Conservation (phyloP, 2,888 invertebrate species). For the Pristionchus maxplancki region DNA sequence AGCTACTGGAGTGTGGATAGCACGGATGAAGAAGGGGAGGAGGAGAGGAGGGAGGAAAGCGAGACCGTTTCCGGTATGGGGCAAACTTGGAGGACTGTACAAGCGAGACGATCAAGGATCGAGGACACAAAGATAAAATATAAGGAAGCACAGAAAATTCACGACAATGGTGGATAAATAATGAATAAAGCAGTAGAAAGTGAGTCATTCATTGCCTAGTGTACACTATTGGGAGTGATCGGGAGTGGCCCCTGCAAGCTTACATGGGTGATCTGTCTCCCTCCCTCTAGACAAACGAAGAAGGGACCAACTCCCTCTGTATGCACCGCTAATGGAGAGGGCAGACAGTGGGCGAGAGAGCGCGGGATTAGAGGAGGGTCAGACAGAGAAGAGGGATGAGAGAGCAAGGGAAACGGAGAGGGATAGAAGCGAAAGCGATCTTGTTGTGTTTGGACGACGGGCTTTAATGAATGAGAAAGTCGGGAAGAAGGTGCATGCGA, state of each 20-base stretch:
- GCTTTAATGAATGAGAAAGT: conserved; percentile 42
- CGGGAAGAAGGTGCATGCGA: conserved; percentile 32
- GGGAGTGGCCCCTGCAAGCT: conserved; percentile 39
- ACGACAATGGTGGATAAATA: no score
- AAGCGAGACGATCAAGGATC: not conserved
- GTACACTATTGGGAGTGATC: not conserved
- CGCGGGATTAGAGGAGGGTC: not conserved
- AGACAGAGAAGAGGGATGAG: not conserved
- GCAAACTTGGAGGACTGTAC: not conserved
- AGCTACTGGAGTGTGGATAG: conserved; percentile 41
- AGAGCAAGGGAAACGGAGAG: conserved; percentile 2
- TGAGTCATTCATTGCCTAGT: not conserved
- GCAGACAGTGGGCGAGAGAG: not conserved
- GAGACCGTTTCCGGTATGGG: not conserved
- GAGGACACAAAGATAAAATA: no score
- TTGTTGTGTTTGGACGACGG: conserved; percentile 46
- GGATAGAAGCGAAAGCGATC: conserved; percentile 34
- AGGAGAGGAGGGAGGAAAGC: not conserved
- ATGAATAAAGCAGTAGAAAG: no score
- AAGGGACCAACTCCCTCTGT: conserved; percentile 14
- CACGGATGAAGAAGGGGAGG: not conserved
- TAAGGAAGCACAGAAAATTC: not conserved
- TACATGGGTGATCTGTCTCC: not conserved
- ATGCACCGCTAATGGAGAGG: conserved; percentile 34
- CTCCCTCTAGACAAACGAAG: conserved; percentile 22